phyloP scores from a whole-genome alignment of 2,113 vertebrate genomes.

The Megalops atlanticus region DNA sequence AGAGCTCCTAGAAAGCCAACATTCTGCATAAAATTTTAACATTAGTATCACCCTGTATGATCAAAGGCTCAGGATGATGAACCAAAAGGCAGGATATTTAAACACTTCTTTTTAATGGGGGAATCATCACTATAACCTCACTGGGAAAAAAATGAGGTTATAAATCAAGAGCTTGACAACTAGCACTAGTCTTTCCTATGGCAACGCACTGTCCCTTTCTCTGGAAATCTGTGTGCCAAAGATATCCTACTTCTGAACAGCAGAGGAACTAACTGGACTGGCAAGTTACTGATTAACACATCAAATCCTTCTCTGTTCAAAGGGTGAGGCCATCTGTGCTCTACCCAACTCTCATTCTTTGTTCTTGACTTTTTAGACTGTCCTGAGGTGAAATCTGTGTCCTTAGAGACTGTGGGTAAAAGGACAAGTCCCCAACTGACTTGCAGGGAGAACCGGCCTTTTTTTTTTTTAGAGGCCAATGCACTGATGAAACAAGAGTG shows the following conservation, averaged over 20 bases:
- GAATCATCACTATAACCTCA: background rate
- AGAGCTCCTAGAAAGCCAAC: background rate
- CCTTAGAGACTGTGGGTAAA: background rate
- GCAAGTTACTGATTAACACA: slow-evolving; percentile 42
- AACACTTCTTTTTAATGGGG: background rate
- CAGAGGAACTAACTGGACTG: slow-evolving; percentile 10
- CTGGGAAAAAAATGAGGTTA: background rate
- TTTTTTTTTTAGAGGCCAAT: slow-evolving; percentile 2
- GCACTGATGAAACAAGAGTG: background rate
- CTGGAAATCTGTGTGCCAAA: slow-evolving; percentile 5
- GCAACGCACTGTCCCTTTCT: background rate
- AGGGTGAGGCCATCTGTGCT: background rate
- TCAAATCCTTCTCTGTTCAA: slow-evolving; percentile 29
- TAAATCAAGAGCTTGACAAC: background rate
- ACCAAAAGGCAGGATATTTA: background rate
- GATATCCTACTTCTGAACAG: background rate
- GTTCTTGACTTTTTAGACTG: background rate
- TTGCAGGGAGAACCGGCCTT: background rate
- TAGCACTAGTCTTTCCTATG: background rate
- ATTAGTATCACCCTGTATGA: background rate
- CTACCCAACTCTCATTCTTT: background rate
- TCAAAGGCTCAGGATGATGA: background rate
- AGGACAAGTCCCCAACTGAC: background rate
- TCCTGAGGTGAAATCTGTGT: background rate
- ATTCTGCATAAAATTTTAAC: background rate